These are phyloP conservation scores for Euzophera pinguis DNA, from an alignment of 2,888 invertebrate genomes.

Conservation along the genomic window DNA sequence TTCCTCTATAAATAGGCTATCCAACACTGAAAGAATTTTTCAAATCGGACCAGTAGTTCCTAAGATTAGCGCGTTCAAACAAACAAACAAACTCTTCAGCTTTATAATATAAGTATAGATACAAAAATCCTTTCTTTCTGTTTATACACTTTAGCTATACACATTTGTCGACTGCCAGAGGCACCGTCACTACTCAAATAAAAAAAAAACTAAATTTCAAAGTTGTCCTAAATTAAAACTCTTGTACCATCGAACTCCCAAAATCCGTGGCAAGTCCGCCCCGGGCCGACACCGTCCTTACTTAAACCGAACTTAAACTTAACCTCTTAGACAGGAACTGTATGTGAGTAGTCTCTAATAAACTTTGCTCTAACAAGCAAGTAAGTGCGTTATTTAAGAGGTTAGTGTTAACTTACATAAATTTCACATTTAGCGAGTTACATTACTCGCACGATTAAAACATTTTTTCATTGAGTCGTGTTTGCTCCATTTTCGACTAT, in stretches of 20 bases:
- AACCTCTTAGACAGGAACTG: slow-evolving; percentile 4
- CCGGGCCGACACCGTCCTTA: slow-evolving; percentile 28
- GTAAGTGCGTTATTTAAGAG: slow-evolving; percentile 46
- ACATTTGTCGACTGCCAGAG: not conserved
- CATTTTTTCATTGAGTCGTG: too few species aligned
- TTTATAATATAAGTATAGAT: too few species aligned
- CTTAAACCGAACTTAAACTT: slow-evolving; percentile 38
- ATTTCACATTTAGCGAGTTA: not conserved
- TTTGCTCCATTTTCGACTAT: too few species aligned
- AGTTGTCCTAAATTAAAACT: slow-evolving; percentile 34
- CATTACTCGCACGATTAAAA: too few species aligned
- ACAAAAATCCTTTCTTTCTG: too few species aligned
- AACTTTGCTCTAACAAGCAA: slow-evolving; percentile 44
- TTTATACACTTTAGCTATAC: too few species aligned
- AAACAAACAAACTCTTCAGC: too few species aligned
- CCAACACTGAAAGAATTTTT: too few species aligned
- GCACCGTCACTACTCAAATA: not conserved
- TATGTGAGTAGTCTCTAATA: slow-evolving; percentile 37
- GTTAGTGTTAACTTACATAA: slow-evolving; percentile 20
- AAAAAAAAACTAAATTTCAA: not conserved
- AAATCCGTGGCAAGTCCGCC: slow-evolving; percentile 31
- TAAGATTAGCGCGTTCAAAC: too few species aligned
- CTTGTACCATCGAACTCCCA: slow-evolving; percentile 31
- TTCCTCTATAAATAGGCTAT: too few species aligned
- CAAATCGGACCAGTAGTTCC: too few species aligned